phyloP scores from a whole-genome alignment of 2,113 vertebrate genomes.

The Cryptotis parvus region DNA sequence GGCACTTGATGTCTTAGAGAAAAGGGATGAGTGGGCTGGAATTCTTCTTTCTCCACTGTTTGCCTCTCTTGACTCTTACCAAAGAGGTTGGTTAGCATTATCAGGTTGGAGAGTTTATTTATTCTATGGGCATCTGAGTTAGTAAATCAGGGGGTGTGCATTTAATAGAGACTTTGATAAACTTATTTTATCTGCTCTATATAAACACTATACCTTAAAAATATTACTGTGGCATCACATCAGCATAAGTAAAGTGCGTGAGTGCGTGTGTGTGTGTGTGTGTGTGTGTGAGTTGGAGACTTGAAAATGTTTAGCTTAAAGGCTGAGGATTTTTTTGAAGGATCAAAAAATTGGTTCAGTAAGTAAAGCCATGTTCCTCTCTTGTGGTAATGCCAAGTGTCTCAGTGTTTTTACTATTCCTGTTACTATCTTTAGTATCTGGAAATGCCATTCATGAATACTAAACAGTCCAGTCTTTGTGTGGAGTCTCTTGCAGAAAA shows the following conservation, averaged over 20 bases:
- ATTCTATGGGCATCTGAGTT: background rate
- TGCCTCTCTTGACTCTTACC: background rate
- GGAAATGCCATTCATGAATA: accelerated
- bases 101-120: constrained; percentile 19
- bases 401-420: no score
- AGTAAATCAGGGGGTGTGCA: background rate
- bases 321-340: constrained; percentile 37
- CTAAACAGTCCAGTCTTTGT: background rate
- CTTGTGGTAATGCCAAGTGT: background rate
- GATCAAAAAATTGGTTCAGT: background rate
- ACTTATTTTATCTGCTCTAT: constrained; percentile 12
- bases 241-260: background rate
- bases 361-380: background rate
- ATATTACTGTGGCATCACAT: constrained; percentile 21
- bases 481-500: background rate
- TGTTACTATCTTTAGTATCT: background rate
- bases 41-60: background rate
- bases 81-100: background rate
- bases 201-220: constrained; percentile 25
- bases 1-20: background rate
- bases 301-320: constrained; percentile 38
- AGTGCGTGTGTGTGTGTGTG: background rate
- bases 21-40: background rate
- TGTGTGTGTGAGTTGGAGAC: background rate
- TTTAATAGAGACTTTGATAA: constrained; percentile 20